Evolutionary conservation across 2,888 invertebrate species (phyloP).

Genomic region (Bimastos eiseni): DNA sequence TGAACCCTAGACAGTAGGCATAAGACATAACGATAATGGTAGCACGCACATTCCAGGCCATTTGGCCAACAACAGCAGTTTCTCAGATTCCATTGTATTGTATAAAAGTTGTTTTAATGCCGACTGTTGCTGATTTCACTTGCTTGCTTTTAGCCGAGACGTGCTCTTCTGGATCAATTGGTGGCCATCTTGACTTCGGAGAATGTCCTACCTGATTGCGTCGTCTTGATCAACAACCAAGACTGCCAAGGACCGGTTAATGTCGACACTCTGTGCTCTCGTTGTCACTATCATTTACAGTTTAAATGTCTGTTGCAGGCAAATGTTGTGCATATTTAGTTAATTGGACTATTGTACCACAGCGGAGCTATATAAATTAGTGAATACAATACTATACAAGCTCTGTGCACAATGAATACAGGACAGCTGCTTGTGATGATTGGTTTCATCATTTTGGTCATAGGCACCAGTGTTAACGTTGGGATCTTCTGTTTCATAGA

Average conservation of each 20-base stretch:
- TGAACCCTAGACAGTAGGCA: no score
- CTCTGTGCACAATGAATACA: no score
- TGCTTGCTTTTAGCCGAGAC: slow-evolving; percentile 69
- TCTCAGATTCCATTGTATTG: not conserved
- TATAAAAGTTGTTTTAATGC: not conserved
- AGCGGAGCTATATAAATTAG: no score
- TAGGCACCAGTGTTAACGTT: not conserved
- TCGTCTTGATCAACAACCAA: slow-evolving; percentile 76
- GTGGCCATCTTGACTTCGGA: slow-evolving; percentile 77
- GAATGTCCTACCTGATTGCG: slow-evolving; percentile 77
- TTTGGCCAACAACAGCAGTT: no score
- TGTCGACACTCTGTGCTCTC: not conserved
- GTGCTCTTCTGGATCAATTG: slow-evolving; percentile 80
- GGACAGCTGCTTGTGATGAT: no score
- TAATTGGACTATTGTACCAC: not conserved
- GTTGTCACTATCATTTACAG: not conserved
- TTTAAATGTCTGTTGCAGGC: not conserved
- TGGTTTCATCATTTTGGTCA: no score
- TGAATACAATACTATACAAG: no score
- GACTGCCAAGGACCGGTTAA: slow-evolving; percentile 70
- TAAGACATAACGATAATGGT: no score
- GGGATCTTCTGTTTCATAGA: not conserved
- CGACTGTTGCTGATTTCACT: not conserved
- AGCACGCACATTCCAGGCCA: no score
- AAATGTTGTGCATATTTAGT: not conserved